Conservation (phyloP, 2,113 vertebrate genomes). For the Gobio gobio region DNA sequence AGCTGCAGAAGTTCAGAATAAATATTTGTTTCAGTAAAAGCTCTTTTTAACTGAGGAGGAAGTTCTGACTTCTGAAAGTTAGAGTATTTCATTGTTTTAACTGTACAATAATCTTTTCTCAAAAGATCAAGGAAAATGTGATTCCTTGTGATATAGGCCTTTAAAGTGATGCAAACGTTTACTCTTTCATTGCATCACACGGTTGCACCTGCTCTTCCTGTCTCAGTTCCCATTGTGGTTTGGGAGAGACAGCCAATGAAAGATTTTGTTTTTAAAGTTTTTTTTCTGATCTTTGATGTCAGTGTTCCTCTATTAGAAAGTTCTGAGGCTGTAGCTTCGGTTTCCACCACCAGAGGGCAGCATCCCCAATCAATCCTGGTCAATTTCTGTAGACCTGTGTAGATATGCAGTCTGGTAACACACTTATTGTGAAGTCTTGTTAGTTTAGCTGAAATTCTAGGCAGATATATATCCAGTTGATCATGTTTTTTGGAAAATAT, state of each 20-base stretch:
- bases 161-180: background rate
- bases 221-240: background rate
- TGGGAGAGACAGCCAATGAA: background rate
- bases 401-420: background rate
- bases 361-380: background rate
- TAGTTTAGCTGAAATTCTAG: background rate
- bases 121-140: background rate
- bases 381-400: background rate
- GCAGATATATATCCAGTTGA: background rate
- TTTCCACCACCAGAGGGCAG: background rate
- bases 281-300: background rate
- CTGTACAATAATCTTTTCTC: background rate
- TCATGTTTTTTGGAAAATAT: background rate
- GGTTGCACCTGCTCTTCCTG: background rate
- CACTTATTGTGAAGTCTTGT: background rate
- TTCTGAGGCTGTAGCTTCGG: background rate
- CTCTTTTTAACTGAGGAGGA: background rate
- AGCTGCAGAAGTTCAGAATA: background rate
- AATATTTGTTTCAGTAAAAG: background rate
- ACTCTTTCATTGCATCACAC: background rate
- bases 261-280: background rate
- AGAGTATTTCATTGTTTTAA: background rate
- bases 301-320: background rate
- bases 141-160: background rate
- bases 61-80: background rate